Percentiles rank a stretch among this genome's conserved stretches.
Conservation (phyloP, 1,140 invertebrate genomes). For the Drosophila sp. region DNA sequence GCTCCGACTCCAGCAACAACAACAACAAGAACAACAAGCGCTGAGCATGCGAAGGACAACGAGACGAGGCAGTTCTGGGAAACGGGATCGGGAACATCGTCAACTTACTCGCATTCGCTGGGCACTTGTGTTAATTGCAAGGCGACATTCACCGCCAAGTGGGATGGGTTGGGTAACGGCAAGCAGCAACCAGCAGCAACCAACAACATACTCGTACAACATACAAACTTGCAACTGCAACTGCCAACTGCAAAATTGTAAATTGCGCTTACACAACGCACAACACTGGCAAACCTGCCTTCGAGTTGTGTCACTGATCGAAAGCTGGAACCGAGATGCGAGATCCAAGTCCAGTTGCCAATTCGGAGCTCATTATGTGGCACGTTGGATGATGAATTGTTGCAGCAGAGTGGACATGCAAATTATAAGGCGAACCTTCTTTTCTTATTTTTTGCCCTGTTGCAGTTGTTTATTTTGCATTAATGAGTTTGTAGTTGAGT, state of each 20-base stretch:
- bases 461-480: slow-evolving; percentile 77
- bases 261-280: slow-evolving; percentile 51
- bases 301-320: slow-evolving; percentile 35
- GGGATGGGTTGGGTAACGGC: slow-evolving; percentile 50
- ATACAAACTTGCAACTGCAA: slow-evolving; percentile 10
- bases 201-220: slow-evolving; percentile 2
- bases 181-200: slow-evolving; percentile 24
- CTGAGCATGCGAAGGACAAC: slow-evolving; percentile 75
- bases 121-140: slow-evolving; percentile 79
- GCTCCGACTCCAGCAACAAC: slow-evolving; percentile 24
- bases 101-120: slow-evolving; percentile 45
- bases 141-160: slow-evolving; percentile 73
- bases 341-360: slow-evolving; percentile 7
- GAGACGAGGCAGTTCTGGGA: slow-evolving; percentile 42
- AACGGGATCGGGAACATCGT: slow-evolving; percentile 32
- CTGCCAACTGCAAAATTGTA: slow-evolving; percentile 53
- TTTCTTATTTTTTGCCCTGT: slow-evolving; percentile 31
- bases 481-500: slow-evolving; percentile 78
- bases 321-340: slow-evolving; percentile 12
- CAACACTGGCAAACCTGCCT: slow-evolving; percentile 22
- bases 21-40: slow-evolving; percentile 20
- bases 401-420: slow-evolving; percentile 38
- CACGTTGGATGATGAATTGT: slow-evolving; percentile 31
- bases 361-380: slow-evolving; percentile 42
- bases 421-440: slow-evolving; percentile 50